These are phyloP conservation scores for Drosophila basisetae DNA, from an alignment of 2,888 invertebrate genomes.

Conservation along the genomic window DNA sequence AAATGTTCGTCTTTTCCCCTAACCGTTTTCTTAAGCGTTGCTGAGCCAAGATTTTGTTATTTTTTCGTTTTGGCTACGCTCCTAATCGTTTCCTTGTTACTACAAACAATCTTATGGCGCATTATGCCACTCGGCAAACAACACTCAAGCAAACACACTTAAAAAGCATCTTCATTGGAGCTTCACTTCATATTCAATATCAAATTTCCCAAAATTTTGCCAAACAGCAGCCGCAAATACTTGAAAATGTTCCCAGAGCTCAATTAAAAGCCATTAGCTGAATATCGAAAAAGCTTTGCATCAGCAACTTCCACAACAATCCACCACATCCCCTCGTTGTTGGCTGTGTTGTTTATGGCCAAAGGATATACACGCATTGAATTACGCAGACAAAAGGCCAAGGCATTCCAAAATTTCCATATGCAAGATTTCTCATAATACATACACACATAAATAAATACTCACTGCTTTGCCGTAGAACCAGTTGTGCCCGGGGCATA, in stretches of 20 bases:
- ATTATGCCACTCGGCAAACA: slow-evolving; percentile 61
- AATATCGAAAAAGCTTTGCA: slow-evolving; percentile 48
- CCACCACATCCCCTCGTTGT: background rate
- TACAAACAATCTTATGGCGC: slow-evolving; percentile 39
- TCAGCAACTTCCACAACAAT: background rate
- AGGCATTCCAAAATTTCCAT: slow-evolving; percentile 65
- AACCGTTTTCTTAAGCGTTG: slow-evolving; percentile 1
- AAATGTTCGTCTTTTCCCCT: slow-evolving; percentile 7
- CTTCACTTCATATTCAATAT: slow-evolving; percentile 72
- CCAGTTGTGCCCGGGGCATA: slow-evolving; percentile 32
- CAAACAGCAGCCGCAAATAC: slow-evolving; percentile 78
- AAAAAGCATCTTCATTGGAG: slow-evolving; percentile 24
- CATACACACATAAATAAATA: background rate
- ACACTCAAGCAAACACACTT: slow-evolving; percentile 16
- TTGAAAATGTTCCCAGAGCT: slow-evolving; percentile 78
- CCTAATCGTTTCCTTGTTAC: slow-evolving; percentile 24
- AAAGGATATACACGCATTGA: slow-evolving; percentile 77
- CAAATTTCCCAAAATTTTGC: slow-evolving; percentile 64
- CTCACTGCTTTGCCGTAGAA: background rate
- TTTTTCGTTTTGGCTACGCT: slow-evolving; percentile 7
- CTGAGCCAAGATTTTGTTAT: slow-evolving; percentile 10
- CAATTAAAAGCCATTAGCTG: slow-evolving; percentile 78
- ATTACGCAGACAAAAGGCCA: slow-evolving; percentile 69
- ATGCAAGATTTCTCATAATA: slow-evolving; percentile 68
- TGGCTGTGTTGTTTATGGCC: slow-evolving; percentile 61